Evolutionary conservation across 2,113 vertebrate genomes (phyloP).

Genomic region (Esox niger): DNA sequence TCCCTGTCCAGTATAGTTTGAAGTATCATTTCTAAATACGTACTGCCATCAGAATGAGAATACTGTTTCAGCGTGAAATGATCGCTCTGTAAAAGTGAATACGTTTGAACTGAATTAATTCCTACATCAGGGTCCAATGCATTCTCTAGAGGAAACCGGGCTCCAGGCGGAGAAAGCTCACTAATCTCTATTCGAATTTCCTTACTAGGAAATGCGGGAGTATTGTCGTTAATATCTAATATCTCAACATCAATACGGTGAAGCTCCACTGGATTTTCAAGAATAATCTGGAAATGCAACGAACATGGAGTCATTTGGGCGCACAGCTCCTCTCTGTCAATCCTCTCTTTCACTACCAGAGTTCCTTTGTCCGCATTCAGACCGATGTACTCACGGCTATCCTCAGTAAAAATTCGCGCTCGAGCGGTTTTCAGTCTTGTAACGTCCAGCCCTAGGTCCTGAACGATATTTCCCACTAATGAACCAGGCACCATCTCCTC

Average conservation of each 20-base stretch:
- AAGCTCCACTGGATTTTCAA: constrained; percentile 1
- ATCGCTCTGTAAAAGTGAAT: background rate
- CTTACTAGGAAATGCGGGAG: background rate
- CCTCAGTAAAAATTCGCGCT: background rate
- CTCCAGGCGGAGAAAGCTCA: background rate
- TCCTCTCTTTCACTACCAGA: constrained; percentile 5
- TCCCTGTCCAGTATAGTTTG: constrained; percentile 10
- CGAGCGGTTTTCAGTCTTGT: background rate
- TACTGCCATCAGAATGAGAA: background rate
- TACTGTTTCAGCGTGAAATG: constrained; percentile 4
- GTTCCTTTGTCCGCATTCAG: background rate
- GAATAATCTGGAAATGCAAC: background rate
- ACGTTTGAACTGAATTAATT: constrained; percentile 13
- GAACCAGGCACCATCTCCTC: constrained; percentile 2
- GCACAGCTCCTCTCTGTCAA: background rate
- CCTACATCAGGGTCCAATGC: constrained; percentile 9
- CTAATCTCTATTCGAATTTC: background rate
- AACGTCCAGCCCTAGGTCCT: background rate
- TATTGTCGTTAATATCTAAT: constrained; percentile 1
- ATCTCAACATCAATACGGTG: background rate
- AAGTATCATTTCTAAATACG: constrained; percentile 13
- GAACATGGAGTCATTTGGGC: background rate
- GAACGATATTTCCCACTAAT: background rate
- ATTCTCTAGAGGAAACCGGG: constrained; percentile 10
- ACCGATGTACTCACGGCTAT: background rate